These are phyloP conservation scores for Tychaedon coryphoeus DNA, from an alignment of 2,113 vertebrate genomes.

Conservation along the genomic window DNA sequence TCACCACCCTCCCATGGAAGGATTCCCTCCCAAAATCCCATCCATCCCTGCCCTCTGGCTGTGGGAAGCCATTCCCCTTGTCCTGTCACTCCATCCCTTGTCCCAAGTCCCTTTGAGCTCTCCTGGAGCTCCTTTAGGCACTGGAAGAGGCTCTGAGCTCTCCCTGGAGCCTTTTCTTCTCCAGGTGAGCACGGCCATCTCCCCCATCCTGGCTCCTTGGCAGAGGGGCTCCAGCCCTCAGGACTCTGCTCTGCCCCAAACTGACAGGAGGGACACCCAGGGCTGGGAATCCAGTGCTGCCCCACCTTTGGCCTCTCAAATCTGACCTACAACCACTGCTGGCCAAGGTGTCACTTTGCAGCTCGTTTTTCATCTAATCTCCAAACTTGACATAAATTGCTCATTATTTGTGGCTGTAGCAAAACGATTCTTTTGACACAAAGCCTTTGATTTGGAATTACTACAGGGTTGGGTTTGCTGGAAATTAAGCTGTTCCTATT, in stretches of 20 bases:
- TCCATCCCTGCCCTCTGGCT: not conserved
- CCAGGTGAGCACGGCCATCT: not conserved
- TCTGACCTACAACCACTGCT: rapidly evolving
- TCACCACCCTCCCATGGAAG: rapidly evolving
- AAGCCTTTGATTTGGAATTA: slow-evolving; percentile 9
- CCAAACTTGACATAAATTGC: not conserved
- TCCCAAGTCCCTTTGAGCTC: not conserved
- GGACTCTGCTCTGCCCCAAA: too few species aligned
- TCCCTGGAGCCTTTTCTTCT: not conserved
- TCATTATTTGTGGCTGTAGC: not conserved
- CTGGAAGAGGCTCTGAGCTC: rapidly evolving
- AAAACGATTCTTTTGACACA: not conserved
- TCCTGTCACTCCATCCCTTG: rapidly evolving
- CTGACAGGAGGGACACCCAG: not conserved
- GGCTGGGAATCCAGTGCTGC: not conserved
- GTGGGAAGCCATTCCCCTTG: not conserved
- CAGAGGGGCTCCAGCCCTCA: not conserved
- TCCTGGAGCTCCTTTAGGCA: not conserved
- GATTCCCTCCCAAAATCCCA: not conserved
- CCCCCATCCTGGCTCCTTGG: not conserved
- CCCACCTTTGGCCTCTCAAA: rapidly evolving
- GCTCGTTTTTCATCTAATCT: not conserved
- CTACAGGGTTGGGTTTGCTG: not conserved
- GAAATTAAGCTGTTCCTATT: not conserved
- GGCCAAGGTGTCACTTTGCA: rapidly evolving